Percentiles rank a stretch among this genome's conserved stretches.
phyloP scores from a whole-genome alignment of 1,140 invertebrate species.

The Galleria mellonella region DNA sequence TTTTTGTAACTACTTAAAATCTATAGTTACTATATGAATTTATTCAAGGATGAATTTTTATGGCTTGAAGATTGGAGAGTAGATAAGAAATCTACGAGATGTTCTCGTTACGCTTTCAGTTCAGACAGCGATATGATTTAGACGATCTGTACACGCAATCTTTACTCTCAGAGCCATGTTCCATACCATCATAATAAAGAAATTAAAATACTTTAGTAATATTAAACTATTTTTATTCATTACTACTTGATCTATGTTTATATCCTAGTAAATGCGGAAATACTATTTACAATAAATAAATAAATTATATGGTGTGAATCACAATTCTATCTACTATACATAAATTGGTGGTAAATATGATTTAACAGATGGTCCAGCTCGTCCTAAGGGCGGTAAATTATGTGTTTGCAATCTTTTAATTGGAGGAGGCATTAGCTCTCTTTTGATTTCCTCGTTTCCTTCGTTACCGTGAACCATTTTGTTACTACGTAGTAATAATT shows the following conservation, averaged over 20 bases:
- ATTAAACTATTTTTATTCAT: no score
- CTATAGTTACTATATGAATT: not conserved
- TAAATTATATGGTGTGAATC: conserved; percentile 26
- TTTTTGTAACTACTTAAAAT: not conserved
- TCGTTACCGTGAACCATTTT: conserved; percentile 20
- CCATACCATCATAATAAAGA: not conserved
- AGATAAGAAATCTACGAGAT: not conserved
- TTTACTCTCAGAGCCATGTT: conserved; percentile 16
- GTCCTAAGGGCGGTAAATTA: conserved; percentile 49
- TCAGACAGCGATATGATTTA: conserved; percentile 31
- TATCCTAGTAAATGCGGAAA: conserved; percentile 51
- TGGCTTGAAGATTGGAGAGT: not conserved
- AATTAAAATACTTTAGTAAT: not conserved
- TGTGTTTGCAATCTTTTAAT: conserved; percentile 32
- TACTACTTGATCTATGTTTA: no score
- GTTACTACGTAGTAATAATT: conserved; percentile 52
- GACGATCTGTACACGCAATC: conserved; percentile 18
- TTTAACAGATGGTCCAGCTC: conserved; percentile 59
- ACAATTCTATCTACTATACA: conserved; percentile 40
- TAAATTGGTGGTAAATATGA: conserved; percentile 58
- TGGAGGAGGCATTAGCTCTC: conserved; percentile 28
- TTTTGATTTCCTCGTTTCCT: conserved; percentile 23
- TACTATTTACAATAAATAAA: conserved; percentile 46
- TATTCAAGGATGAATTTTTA: not conserved
- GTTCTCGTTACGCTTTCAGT: conserved; percentile 57